phyloP scores from a whole-genome alignment of 2,888 invertebrate genomes.

The Myopa testacea region DNA sequence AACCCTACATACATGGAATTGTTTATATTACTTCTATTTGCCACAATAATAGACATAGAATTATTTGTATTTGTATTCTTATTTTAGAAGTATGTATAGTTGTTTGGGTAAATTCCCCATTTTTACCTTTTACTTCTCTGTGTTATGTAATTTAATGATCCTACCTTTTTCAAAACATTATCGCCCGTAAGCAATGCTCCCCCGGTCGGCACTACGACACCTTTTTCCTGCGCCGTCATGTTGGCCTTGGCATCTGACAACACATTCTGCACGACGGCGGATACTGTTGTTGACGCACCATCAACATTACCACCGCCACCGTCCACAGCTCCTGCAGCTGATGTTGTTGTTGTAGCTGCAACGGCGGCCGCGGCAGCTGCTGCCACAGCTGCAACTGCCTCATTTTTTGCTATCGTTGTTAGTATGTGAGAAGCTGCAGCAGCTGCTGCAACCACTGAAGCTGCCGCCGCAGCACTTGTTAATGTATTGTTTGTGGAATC shows the following conservation, averaged over 20 bases:
- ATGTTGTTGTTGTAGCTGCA: constrained; percentile 48
- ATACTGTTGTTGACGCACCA: constrained; percentile 44
- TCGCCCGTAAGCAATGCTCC: constrained; percentile 47
- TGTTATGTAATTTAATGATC: not conserved
- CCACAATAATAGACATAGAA: too few relatives aligned
- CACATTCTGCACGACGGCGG: constrained; percentile 33
- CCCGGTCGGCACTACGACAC: constrained; percentile 38
- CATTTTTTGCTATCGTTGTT: constrained; percentile 56
- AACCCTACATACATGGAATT: constrained; percentile 73
- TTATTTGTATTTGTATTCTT: too few relatives aligned
- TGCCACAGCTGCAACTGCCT: constrained; percentile 56
- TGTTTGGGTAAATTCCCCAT: too few relatives aligned
- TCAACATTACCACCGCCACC: constrained; percentile 43
- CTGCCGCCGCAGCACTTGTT: constrained; percentile 54
- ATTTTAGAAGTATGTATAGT: too few relatives aligned
- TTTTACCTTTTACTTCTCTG: too few relatives aligned
- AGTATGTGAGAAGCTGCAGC: constrained; percentile 64
- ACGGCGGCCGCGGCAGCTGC: constrained; percentile 63
- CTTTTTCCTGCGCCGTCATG: constrained; percentile 42
- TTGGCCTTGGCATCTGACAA: constrained; percentile 45
- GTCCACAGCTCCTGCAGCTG: constrained; percentile 44
- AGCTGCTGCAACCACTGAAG: constrained; percentile 59
- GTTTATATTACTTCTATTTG: not conserved
- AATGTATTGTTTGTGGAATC: constrained; percentile 31
- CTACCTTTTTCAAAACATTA: constrained; percentile 52